These are phyloP conservation scores for Coptotermes formosanus DNA, from an alignment of 1,140 invertebrate genomes.

Conservation along the genomic window DNA sequence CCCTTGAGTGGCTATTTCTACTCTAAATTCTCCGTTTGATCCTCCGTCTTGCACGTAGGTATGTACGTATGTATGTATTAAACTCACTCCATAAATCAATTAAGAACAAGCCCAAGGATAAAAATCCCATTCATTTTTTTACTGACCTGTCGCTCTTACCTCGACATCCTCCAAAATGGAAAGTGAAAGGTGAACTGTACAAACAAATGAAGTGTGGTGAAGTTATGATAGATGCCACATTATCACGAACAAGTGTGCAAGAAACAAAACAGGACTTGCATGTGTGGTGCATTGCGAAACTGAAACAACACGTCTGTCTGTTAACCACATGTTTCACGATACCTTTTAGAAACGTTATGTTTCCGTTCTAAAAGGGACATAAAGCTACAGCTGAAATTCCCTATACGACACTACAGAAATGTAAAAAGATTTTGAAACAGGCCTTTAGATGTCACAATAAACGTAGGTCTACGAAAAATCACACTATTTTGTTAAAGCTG, in stretches of 20 bases:
- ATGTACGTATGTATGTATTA: no score
- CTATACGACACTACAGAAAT: neutral
- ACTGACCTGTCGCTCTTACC: no score
- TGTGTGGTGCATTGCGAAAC: neutral
- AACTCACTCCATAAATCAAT: no score
- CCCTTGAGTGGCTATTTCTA: no score
- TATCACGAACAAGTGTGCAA: slow-evolving; percentile 6
- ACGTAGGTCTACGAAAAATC: no score
- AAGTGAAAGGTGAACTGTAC: slow-evolving; percentile 13
- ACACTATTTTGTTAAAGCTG: no score
- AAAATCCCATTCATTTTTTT: no score
- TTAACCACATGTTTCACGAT: neutral
- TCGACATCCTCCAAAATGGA: neutral
- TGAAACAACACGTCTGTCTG: neutral
- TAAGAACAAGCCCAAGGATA: no score
- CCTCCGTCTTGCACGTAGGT: no score
- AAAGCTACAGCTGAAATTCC: neutral
- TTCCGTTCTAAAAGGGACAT: neutral
- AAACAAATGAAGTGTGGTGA: neutral
- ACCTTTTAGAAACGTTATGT: neutral
- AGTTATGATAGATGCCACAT: neutral
- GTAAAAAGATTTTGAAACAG: neutral
- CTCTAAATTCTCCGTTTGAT: no score
- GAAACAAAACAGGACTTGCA: slow-evolving; percentile 2
- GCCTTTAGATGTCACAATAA: neutral